Base-by-base conservation (phyloP, 2,113 vertebrate genomes). In the Ceyx margarethae region DNA sequence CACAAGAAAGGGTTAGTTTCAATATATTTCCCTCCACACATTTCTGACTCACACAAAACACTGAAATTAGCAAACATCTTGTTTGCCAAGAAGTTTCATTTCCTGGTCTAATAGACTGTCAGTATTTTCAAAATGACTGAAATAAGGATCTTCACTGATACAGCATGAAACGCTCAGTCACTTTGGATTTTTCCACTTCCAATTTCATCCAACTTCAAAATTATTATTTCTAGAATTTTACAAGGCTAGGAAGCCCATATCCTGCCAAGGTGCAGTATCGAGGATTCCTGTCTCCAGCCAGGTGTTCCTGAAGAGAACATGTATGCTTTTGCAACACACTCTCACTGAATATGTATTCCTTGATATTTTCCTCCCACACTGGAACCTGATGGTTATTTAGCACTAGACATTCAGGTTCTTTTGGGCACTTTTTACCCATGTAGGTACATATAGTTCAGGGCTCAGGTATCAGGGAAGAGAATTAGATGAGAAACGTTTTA, bases 1-100 rank as follows among this genome's bases (percentile, higher is more conserved):
- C 93, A 96, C 85, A 87, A 80, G 85, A 43, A 91, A 81, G 72
- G 94, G 87, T 95, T 94, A 95, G 87, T 83, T 95, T 92, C 85
- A 66, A 51, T 91, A 74, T 74, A 85, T 80, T 94, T 94, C 87
- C 67, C 60, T 95, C 94, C 91, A 91, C 94, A 95, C 94, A 94
- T 64, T 92, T 94, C 91, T 96, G 95, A 96, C 90, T 96, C 95
- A 96, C 90, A 94, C 75, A 73, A 96, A 95, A 95, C 51, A 92
- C 94, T 2, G 0, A 94, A 95, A 95, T 96, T 96, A 95, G 95
- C 93, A 92, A 94, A 95, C 75, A 94, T 26, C 81, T 91, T 91
- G 87, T 94, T 96, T 92, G 93, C 94, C 95, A 96, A 95, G 95
- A 95, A 85, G 64, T 87, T 95, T 95, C 79, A 89, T 91, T 94